Percentiles rank a stretch among this genome's conserved stretches.
Conservation (phyloP, 2,113 vertebrate genomes). For the Larimichthys crocea region DNA sequence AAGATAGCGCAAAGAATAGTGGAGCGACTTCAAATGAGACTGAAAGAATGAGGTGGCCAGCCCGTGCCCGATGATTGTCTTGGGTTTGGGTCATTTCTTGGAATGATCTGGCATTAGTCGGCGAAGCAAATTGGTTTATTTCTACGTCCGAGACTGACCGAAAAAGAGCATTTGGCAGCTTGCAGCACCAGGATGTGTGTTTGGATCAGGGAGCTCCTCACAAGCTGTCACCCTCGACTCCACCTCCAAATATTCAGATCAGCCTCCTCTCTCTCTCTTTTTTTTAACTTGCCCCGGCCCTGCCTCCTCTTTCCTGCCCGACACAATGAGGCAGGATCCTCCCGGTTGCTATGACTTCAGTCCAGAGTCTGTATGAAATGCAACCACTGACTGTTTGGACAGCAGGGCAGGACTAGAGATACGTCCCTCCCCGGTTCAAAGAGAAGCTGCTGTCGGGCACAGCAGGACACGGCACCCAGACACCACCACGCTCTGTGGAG, state of each 20-base stretch:
- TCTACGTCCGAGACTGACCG: neutral
- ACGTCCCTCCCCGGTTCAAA: slow-evolving; percentile 46
- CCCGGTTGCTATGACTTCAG: slow-evolving; percentile 84
- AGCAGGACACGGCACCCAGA: slow-evolving; percentile 24
- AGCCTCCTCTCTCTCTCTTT: neutral
- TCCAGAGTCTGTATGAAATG: slow-evolving; percentile 77
- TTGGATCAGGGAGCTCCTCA: slow-evolving; percentile 46
- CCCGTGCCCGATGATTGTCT: neutral
- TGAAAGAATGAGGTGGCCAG: fast-evolving
- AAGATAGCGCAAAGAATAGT: slow-evolving; percentile 35
- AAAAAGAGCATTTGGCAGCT: slow-evolving; percentile 35
- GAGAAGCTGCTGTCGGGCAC: slow-evolving; percentile 24
- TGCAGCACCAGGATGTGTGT: slow-evolving; percentile 53
- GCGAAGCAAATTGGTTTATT: neutral
- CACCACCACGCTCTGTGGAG: neutral
- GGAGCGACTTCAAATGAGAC: neutral
- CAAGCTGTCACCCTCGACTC: slow-evolving; percentile 59
- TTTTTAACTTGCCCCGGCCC: slow-evolving; percentile 26
- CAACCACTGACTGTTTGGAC: slow-evolving; percentile 59
- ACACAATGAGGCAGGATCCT: slow-evolving; percentile 81
- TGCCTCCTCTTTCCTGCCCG: slow-evolving; percentile 76
- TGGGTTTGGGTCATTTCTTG: neutral
- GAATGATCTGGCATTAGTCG: neutral
- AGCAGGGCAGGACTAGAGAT: slow-evolving; percentile 48
- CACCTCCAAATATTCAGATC: slow-evolving; percentile 74